These are phyloP conservation scores for Spondyliosoma cantharus DNA, from an alignment of 2,797 vertebrate species.

Conservation along the genomic window DNA sequence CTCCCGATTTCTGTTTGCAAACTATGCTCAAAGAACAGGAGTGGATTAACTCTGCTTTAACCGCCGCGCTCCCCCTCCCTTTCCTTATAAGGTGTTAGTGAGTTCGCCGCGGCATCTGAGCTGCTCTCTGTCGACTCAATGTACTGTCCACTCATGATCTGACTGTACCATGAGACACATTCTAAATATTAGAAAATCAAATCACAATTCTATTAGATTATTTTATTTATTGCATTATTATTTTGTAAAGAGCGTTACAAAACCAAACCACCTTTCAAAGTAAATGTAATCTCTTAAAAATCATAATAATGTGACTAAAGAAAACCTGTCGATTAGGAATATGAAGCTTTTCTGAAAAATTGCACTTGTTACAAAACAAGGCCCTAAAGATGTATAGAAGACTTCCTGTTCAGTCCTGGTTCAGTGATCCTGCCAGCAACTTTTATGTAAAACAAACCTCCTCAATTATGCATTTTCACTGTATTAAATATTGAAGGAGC, in stretches of 20 bases:
- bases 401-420: slow-evolving; percentile 15
- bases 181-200: background rate
- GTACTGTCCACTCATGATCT: background rate
- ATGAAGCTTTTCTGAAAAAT: background rate
- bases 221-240: background rate
- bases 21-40: slow-evolving; percentile 13
- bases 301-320: background rate
- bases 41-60: slow-evolving; percentile 30
- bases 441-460: slow-evolving; percentile 72
- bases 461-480: slow-evolving; percentile 76
- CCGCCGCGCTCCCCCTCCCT: background rate
- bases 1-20: slow-evolving; percentile 46
- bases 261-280: background rate
- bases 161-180: background rate
- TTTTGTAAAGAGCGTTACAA: background rate
- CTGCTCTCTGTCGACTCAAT: slow-evolving; percentile 26
- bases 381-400: slow-evolving; percentile 9
- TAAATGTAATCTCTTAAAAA: background rate
- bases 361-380: background rate
- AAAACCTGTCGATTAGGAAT: background rate
- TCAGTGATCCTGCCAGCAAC: slow-evolving; percentile 49
- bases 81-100: slow-evolving; percentile 41
- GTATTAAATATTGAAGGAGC: slow-evolving; percentile 75
- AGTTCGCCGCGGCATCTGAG: slow-evolving; percentile 56
- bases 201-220: background rate